phyloP scores from a whole-genome alignment of 2,113 vertebrate species.

The Nothobranchius furzeri region DNA sequence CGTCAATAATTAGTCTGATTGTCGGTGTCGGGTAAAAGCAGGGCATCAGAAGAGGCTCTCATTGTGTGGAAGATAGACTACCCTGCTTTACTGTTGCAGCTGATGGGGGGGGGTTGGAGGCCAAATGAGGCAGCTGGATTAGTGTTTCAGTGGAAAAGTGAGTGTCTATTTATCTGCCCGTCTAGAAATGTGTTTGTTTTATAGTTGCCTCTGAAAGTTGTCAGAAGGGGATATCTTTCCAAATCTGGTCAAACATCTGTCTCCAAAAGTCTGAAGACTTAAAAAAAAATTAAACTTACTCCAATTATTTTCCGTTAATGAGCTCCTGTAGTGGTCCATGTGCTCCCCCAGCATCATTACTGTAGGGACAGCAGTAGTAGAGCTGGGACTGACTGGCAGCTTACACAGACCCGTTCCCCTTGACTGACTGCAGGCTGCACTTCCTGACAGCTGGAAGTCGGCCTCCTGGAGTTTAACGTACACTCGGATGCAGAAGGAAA shows the following conservation, averaged over 20 bases:
- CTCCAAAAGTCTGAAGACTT: slow-evolving; percentile 34
- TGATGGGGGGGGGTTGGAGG: slow-evolving; percentile 14
- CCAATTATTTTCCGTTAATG: slow-evolving; percentile 78
- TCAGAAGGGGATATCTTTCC: slow-evolving; percentile 25
- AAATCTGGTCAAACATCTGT: slow-evolving; percentile 62
- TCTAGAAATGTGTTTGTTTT: slow-evolving; percentile 14
- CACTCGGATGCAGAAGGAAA: slow-evolving; percentile 11
- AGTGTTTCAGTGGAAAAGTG: slow-evolving; percentile 3
- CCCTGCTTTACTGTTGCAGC: slow-evolving; percentile 15
- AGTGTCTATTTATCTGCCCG: not conserved
- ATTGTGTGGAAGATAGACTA: slow-evolving; percentile 33
- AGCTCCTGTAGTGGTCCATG: slow-evolving; percentile 64
- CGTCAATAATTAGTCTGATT: slow-evolving; percentile 70
- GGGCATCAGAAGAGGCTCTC: slow-evolving; percentile 52
- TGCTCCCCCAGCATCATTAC: slow-evolving; percentile 72
- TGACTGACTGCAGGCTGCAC: slow-evolving; percentile 68
- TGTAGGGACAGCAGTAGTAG: slow-evolving; percentile 61
- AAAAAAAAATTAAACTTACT: slow-evolving; percentile 60
- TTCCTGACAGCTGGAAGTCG: slow-evolving; percentile 67
- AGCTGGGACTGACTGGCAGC: slow-evolving; percentile 73
- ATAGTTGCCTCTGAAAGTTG: slow-evolving; percentile 5
- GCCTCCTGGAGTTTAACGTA: slow-evolving; percentile 44
- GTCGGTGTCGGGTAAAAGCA: slow-evolving; percentile 61
- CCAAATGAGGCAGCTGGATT: slow-evolving; percentile 12
- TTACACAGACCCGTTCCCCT: slow-evolving; percentile 66